phyloP scores from a whole-genome alignment of 2,797 vertebrate genomes.

The Lithobates pipiens region DNA sequence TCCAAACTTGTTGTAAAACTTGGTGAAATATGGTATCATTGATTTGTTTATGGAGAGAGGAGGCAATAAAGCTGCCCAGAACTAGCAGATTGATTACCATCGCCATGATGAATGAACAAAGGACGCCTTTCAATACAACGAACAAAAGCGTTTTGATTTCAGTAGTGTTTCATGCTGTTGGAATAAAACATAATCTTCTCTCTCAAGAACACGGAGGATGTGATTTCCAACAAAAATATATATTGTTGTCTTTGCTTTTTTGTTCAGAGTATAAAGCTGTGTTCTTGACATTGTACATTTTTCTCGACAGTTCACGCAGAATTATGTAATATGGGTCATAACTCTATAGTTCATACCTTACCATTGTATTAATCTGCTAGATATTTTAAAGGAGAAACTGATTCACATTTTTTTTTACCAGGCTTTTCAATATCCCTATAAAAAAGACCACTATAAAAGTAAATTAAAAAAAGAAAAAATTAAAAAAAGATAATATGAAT shows the following conservation, averaged over 20 bases:
- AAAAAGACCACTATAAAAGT: too few relatives aligned
- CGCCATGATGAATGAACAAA: slow-evolving; percentile 60
- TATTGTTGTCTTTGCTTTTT: background rate
- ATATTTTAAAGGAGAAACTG: too few relatives aligned
- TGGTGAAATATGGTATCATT: slow-evolving; percentile 60
- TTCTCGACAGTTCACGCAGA: background rate
- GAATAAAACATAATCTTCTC: slow-evolving; percentile 30
- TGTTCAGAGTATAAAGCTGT: background rate
- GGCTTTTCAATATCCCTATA: too few relatives aligned
- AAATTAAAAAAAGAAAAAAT: too few relatives aligned
- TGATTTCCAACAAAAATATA: background rate
- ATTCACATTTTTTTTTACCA: too few relatives aligned
- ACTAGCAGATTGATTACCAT: slow-evolving; percentile 62
- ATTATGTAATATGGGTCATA: background rate
- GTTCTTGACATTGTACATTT: background rate
- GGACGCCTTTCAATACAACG: slow-evolving; percentile 53
- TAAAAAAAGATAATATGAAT: too few relatives aligned
- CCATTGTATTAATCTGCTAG: too few relatives aligned
- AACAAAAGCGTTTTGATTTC: slow-evolving; percentile 48
- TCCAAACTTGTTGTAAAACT: slow-evolving; percentile 54
- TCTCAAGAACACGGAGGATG: background rate
- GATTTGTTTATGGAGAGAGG: slow-evolving; percentile 62
- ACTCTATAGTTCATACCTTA: too few relatives aligned
- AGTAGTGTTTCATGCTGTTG: slow-evolving; percentile 37
- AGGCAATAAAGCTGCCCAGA: slow-evolving; percentile 60